Percentiles rank a stretch among this genome's conserved stretches.
These are phyloP conservation scores for Harpagifer antarcticus DNA, from an alignment of 2,797 vertebrate genomes.

Conservation along the genomic window DNA sequence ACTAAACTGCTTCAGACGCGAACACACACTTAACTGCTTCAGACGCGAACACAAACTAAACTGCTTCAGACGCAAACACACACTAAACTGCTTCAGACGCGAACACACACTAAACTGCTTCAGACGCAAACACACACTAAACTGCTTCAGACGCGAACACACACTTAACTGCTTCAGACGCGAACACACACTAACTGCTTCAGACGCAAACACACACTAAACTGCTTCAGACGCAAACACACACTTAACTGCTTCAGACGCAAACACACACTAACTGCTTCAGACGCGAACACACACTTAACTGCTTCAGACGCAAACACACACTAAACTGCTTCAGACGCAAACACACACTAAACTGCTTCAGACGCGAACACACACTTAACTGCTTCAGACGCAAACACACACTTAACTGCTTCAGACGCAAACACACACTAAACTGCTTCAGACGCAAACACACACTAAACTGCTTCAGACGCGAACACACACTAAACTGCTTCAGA, in stretches of 20 bases:
- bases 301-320: conserved; percentile 31
- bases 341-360: conserved; percentile 46
- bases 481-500: no score
- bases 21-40: conserved; percentile 35
- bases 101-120: conserved; percentile 25
- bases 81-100: conserved; percentile 34
- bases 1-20: conserved; percentile 33
- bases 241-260: conserved; percentile 41
- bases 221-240: no score
- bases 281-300: no score
- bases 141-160: conserved; percentile 31
- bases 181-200: conserved; percentile 46
- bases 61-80: conserved; percentile 29
- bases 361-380: conserved; percentile 25
- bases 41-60: no score
- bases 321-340: no score
- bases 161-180: conserved; percentile 37
- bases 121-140: no score
- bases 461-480: conserved; percentile 34
- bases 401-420: conserved; percentile 42
- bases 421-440: conserved; percentile 23
- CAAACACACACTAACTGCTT: conserved; percentile 33
- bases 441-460: no score
- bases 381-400: no score
- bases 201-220: conserved; percentile 25